Percentiles rank a stretch among this genome's conserved stretches.
Evolutionary conservation across 2,888 invertebrate species (phyloP).

Genomic region (Dryomyza anilis): DNA sequence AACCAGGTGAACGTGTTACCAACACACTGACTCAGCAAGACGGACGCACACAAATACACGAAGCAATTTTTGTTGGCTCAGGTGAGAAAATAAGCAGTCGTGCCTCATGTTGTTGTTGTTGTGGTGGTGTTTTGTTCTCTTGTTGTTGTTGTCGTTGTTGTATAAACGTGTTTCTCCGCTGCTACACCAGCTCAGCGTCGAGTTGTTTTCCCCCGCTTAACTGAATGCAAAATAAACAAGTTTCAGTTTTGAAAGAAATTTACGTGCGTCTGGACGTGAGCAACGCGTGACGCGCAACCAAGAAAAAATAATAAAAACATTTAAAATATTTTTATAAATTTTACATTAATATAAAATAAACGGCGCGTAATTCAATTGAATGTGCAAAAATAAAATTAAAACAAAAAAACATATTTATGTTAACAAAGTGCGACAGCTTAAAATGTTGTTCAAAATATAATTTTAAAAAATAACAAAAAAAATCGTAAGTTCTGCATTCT

Average conservation of each 20-base stretch:
- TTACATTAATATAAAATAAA: not conserved
- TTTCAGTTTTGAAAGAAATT: conserved; percentile 52
- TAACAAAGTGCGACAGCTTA: not conserved
- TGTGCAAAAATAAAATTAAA: not conserved
- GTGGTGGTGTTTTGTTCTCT: conserved; percentile 31
- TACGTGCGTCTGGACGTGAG: conserved; percentile 46
- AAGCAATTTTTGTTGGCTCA: conserved; percentile 34
- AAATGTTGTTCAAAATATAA: not conserved
- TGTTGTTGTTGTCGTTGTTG: no score
- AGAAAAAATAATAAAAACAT: not conserved
- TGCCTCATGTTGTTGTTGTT: conserved; percentile 20
- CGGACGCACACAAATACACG: not conserved
- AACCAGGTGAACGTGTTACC: conserved; percentile 18
- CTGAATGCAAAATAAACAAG: conserved; percentile 43
- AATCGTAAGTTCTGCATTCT: conserved; percentile 10
- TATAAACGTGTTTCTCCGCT: conserved; percentile 21
- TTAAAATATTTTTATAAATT: not conserved
- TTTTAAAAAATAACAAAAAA: not conserved
- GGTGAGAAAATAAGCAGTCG: conserved; percentile 35
- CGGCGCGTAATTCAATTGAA: not conserved
- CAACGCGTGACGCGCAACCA: not conserved
- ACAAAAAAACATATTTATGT: not conserved
- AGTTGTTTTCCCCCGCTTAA: conserved; percentile 3
- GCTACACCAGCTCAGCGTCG: not conserved
- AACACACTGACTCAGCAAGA: not conserved